These are phyloP conservation scores for Apogon talboti DNA, from an alignment of 2,797 vertebrate species.

Conservation along the genomic window DNA sequence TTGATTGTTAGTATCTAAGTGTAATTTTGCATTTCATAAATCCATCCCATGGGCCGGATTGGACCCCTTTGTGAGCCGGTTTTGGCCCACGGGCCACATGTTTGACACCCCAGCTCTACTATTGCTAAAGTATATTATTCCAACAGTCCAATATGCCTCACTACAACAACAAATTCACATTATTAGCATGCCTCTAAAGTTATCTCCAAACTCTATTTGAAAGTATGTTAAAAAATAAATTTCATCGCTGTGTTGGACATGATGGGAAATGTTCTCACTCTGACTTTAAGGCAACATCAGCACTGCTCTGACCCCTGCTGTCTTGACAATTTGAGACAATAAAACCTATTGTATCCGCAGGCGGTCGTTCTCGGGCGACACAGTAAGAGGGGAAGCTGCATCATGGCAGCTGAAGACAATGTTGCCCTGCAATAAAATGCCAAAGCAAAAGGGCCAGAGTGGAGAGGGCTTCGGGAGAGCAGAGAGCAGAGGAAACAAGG, in stretches of 20 bases:
- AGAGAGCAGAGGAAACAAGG: background rate
- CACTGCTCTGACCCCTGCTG: conserved; percentile 44
- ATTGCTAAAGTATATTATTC: conserved; percentile 10
- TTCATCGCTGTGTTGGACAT: conserved; percentile 11
- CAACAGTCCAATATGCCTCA: background rate
- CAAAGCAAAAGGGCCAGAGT: conserved; percentile 46
- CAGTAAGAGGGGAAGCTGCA: conserved; percentile 43
- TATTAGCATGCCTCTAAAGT: background rate
- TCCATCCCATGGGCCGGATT: too few species aligned
- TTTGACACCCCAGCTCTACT: too few species aligned
- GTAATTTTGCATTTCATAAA: too few species aligned
- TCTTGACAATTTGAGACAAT: conserved; percentile 72
- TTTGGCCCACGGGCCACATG: too few species aligned
- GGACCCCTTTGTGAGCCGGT: too few species aligned
- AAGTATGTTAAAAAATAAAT: conserved; percentile 8
- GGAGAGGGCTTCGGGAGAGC: conserved; percentile 17
- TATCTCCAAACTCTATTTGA: background rate
- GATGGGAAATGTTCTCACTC: conserved; percentile 36
- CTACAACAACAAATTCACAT: conserved; percentile 14
- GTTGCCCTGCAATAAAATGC: conserved; percentile 70
- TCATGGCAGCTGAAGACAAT: conserved; percentile 60
- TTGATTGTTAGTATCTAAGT: too few species aligned
- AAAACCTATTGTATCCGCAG: conserved; percentile 61
- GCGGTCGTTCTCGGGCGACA: conserved; percentile 46
- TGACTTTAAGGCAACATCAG: conserved; percentile 30